Percentiles rank a stretch among this genome's conserved stretches.
phyloP scores from a whole-genome alignment of 2,797 vertebrate species.

The Tiaroga cobitis region DNA sequence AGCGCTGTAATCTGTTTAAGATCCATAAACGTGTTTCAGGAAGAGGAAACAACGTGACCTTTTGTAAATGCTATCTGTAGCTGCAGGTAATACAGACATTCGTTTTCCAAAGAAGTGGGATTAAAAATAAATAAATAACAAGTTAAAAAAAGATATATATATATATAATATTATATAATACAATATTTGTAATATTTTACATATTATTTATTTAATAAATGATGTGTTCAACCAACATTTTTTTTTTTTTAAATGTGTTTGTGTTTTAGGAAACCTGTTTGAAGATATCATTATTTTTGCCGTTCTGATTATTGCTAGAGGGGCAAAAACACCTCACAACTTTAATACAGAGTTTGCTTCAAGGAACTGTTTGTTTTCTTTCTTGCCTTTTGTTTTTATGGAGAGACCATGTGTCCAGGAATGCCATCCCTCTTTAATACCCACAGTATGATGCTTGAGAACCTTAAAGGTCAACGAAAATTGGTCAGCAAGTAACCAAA shows the following conservation, averaged over 20 bases:
- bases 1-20: conserved; percentile 58
- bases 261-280: conserved; percentile 7
- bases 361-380: background rate
- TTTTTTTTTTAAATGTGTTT: background rate
- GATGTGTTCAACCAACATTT: background rate
- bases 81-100: conserved; percentile 30
- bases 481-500: too few species aligned
- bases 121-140: too few species aligned
- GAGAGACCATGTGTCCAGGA: background rate
- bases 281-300: background rate
- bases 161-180: too few species aligned
- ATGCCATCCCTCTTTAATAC: background rate
- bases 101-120: background rate
- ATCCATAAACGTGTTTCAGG: conserved; percentile 55
- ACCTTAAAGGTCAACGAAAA: background rate
- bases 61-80: conserved; percentile 52
- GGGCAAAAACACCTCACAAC: background rate
- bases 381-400: background rate
- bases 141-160: too few species aligned
- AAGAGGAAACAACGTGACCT: conserved; percentile 53
- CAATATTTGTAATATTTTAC: too few species aligned
- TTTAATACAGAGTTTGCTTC: background rate
- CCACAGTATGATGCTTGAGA: background rate
- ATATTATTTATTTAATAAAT: background rate
- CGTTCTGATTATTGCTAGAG: conserved; percentile 6